These are phyloP conservation scores for Porites rus DNA, from an alignment of 92 coral and sea anemone genomes.

Conservation along the genomic window DNA sequence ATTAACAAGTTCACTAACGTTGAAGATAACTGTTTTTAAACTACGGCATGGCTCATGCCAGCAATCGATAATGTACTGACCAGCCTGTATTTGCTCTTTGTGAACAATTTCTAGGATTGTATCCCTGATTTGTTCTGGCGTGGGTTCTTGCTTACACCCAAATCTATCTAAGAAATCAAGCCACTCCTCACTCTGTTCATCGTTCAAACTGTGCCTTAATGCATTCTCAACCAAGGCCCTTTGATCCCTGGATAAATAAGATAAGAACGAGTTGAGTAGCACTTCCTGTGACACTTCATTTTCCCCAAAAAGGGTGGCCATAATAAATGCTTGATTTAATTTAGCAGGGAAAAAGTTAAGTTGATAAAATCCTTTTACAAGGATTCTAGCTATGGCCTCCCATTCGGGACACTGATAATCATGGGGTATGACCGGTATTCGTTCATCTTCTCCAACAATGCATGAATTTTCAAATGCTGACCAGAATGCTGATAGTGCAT, in stretches of 20 bases:
- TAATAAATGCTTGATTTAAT: no score
- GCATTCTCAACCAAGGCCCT: no score
- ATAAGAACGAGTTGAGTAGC: no score
- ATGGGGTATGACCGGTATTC: slow-evolving; percentile 52
- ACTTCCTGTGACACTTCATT: no score
- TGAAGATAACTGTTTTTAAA: slow-evolving; percentile 21
- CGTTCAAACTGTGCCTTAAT: no score
- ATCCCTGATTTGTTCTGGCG: slow-evolving; percentile 51
- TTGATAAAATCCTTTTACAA: no score
- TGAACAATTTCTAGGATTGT: slow-evolving; percentile 67
- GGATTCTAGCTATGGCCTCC: slow-evolving; percentile 44
- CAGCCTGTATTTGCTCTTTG: slow-evolving; percentile 69
- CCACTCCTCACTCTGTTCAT: no score
- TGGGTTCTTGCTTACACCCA: slow-evolving; percentile 44
- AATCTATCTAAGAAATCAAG: no score
- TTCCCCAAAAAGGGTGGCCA: no score
- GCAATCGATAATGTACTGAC: slow-evolving; percentile 64
- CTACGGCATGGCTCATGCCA: slow-evolving; percentile 34
- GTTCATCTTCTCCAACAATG: slow-evolving; percentile 66
- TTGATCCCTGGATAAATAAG: no score
- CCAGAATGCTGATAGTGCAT: slow-evolving; percentile 82
- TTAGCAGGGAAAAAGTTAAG: no score
- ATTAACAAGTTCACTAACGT: slow-evolving; percentile 21
- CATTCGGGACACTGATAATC: slow-evolving; percentile 64
- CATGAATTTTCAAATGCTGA: slow-evolving; percentile 51